Base-by-base conservation (phyloP, 1,140 invertebrate genomes). In the Drosophila pallidifrons region DNA sequence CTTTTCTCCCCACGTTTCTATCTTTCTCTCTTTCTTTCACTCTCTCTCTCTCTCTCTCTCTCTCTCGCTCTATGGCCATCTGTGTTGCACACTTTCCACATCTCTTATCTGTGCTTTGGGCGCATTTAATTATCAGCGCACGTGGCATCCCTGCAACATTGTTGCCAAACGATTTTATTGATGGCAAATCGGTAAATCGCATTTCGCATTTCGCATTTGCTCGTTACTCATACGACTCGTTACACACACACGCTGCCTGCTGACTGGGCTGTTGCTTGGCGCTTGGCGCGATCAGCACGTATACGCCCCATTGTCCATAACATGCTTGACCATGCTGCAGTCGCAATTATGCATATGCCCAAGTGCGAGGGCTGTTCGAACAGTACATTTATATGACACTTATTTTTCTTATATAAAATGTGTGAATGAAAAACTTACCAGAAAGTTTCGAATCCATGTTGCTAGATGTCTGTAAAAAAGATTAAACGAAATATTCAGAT, bases 121-220 rank as follows among this genome's bases (percentile, higher is more conserved):
- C 45, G 65, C 57, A 58, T 64, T 78, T 82, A 79, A 85, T 86
- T 75, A 78, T 78, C 63, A 57, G 49, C 70, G 66, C 82, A 81
- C 75, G 82, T 86, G 75, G 82, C 82, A 55, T 51, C 41, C 3
- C 11, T 43, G 41, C 41, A 13, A 66, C 73, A 77, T 81, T 72
- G 51, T 75, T 77, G 73, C 45, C 72, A 38, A 28, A 20, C 45
- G 52, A 38, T 49, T 57, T 71, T 45, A 57, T 65, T 65, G 47
- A 65, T 57, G 69, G 32, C 41, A 25, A 43, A 13, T 3, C 41
- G 38, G 38, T 7, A 32, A 32, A 32, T 32, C 30, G 30, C 30
- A 32, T 6, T 6, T 32, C 30, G 30, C 30, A 32, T 6, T 6
- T 7, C 30, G 30, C 30, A 32, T 32, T 32, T n/a, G 38, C 43